Evolutionary conservation across 2,888 invertebrate species (phyloP), one percentile per base, ranked within the genome.

Genomic region (Platycheirus rosarum): DNA sequence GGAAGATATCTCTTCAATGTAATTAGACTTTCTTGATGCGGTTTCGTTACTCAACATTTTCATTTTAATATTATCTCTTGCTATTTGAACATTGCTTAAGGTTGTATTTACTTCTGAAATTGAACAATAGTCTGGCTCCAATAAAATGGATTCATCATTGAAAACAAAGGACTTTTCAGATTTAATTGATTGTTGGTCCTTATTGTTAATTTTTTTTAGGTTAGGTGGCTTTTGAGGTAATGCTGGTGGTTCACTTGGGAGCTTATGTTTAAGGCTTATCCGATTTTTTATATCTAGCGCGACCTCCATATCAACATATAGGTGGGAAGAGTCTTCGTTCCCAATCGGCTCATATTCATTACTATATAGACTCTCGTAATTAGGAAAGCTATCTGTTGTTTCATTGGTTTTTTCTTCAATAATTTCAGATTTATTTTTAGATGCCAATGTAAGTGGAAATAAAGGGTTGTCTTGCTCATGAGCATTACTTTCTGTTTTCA

Each of bases 181-280:
- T 26, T 73, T 68, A 32, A 73, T 75, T 14, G 53, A 68, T 42
- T 71, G 62, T 4, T 53, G 4, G 69, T 73, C 87, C 32, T 87
- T 87, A 6, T 87, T 86, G 92, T 93, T 91, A 91, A 94, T 92
- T 92, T 94, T 87, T 91, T 94, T 87, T 86, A 95, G 91, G 90
- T 95, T 95, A 85, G 94, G 93, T 86, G 95, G 95, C 91, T 96
- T 95, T 49, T 96, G 95, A 78, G 96, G 95, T 88, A 96, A 90
- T 85, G 95, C 94, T 66, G 95, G 95, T 74, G 95, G 95, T 85
- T 85, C 94, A 91, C 86, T 82, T 51, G 66, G 93, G 91, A 93
- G 93, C 89, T 93, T 93, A 71, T 87, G 73, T 37, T 77, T 62
- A 16, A 82, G 13, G 18, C 46, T 68, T 6, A 16, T 63, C 26